A percentile compares a stretch with the other conserved stretches of the same genome.
phyloP scores from a whole-genome alignment of 2,888 invertebrate genomes.

The Drosophila mettleri region DNA sequence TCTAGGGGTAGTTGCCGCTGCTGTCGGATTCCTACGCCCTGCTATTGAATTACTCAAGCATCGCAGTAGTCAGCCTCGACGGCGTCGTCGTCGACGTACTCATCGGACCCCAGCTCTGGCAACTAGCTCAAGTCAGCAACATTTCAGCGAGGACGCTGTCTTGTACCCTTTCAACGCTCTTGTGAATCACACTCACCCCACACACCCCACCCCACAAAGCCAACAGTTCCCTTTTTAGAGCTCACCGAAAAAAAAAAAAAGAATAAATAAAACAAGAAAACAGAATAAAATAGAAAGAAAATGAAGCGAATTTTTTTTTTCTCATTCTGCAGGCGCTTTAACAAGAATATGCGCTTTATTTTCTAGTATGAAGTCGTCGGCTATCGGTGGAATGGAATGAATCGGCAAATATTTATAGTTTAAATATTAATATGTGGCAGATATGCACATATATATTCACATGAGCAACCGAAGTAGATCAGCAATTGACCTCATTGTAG shows the following conservation, averaged over 20 bases:
- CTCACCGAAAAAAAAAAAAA: slow-evolving; percentile 53
- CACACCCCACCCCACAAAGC: too few relatives aligned
- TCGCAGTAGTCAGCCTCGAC: slow-evolving; percentile 43
- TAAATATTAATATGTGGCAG: slow-evolving; percentile 24
- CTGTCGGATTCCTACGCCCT: slow-evolving; percentile 44
- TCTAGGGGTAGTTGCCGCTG: slow-evolving; percentile 50
- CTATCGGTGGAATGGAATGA: slow-evolving; percentile 40
- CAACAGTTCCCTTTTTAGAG: slow-evolving; percentile 16
- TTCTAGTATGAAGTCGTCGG: slow-evolving; percentile 62
- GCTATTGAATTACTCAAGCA: slow-evolving; percentile 78
- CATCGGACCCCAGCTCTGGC: slow-evolving; percentile 34
- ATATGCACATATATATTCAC: not conserved
- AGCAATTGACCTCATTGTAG: not conserved
- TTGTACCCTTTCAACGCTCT: slow-evolving; percentile 78
- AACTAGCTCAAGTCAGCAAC: slow-evolving; percentile 81
- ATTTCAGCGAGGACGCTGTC: slow-evolving; percentile 69
- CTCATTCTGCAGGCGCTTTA: slow-evolving; percentile 69
- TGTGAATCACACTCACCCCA: slow-evolving; percentile 21
- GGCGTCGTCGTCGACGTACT: slow-evolving; percentile 21
- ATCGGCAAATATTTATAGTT: slow-evolving; percentile 35
- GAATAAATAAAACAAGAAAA: slow-evolving; percentile 28
- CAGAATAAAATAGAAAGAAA: slow-evolving; percentile 18
- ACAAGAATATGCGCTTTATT: slow-evolving; percentile 74
- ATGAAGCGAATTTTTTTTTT: slow-evolving; percentile 38
- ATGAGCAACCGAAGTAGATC: not conserved